Conservation (phyloP, 2,797 vertebrate genomes). For the Pseudocheirus occidentalis region DNA sequence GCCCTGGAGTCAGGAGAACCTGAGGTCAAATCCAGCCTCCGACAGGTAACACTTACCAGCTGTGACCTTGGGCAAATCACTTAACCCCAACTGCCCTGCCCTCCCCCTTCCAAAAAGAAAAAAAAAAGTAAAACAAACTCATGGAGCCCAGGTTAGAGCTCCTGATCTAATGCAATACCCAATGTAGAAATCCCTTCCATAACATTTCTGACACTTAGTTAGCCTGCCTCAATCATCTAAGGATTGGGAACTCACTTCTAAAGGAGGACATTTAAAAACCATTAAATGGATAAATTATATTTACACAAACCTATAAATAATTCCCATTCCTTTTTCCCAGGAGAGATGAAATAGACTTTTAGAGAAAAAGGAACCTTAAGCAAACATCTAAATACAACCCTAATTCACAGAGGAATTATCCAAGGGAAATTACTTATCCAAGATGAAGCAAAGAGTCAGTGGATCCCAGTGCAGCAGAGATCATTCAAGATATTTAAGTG, state of each 20-base stretch:
- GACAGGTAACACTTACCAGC: too few relatives aligned
- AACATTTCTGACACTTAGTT: background rate
- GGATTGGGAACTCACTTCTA: background rate
- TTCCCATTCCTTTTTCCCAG: background rate
- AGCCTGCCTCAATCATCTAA: background rate
- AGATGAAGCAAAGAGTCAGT: background rate
- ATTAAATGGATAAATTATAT: background rate
- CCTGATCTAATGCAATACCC: background rate
- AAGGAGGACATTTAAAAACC: background rate
- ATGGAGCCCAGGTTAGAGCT: background rate
- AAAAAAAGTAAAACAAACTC: background rate
- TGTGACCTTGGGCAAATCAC: too few relatives aligned
- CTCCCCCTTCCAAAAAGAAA: too few relatives aligned
- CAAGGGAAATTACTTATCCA: background rate
- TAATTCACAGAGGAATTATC: background rate
- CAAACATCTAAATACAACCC: background rate
- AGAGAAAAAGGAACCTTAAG: background rate
- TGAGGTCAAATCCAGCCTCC: too few relatives aligned
- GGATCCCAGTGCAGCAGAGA: background rate
- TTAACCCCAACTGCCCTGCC: too few relatives aligned
- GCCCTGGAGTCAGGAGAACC: too few relatives aligned
- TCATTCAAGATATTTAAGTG: constrained; percentile 10
- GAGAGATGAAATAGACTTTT: background rate
- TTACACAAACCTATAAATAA: background rate
- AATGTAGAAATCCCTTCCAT: background rate